Evolutionary conservation across 92 coral and sea anemone genomes (phyloP).

Genomic region (Anthopleura xanthogrammica): DNA sequence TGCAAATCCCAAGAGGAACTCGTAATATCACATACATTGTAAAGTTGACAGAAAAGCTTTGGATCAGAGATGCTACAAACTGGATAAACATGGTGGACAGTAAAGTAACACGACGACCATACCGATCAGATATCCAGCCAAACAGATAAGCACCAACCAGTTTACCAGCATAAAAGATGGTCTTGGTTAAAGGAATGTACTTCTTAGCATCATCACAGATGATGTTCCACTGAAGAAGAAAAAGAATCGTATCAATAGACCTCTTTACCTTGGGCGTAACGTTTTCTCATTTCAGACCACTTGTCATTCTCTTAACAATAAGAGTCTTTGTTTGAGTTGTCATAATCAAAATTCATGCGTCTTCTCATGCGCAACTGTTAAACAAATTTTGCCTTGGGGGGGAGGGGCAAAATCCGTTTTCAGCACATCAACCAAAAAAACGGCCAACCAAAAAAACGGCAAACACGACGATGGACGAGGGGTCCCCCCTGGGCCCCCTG

Average conservation of each 20-base stretch:
- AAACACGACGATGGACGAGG: too few species aligned
- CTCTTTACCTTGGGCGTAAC: background rate
- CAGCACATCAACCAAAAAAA: too few species aligned
- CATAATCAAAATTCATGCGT: too few species aligned
- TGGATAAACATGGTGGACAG: conserved; percentile 85
- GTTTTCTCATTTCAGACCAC: too few species aligned
- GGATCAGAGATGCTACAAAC: conserved; percentile 80
- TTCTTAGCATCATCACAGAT: conserved; percentile 86
- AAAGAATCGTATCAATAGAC: background rate
- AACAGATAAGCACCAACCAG: conserved; percentile 94
- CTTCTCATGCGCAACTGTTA: too few species aligned
- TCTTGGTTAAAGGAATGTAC: conserved; percentile 92
- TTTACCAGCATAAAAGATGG: conserved; percentile 95
- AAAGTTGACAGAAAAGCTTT: conserved; percentile 88
- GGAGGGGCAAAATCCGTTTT: too few species aligned
- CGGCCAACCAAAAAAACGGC: too few species aligned
- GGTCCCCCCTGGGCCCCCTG: too few species aligned
- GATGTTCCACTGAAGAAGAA: conserved; percentile 65
- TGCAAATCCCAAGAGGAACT: conserved; percentile 92
- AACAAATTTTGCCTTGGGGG: too few species aligned
- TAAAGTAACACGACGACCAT: conserved; percentile 82
- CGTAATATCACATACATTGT: conserved; percentile 83
- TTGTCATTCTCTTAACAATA: too few species aligned
- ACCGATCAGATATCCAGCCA: conserved; percentile 98
- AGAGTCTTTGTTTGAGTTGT: too few species aligned